Percentiles rank a stretch among this genome's conserved stretches.
Conservation (phyloP, 2,888 invertebrate genomes). For the Cosmia pyralina region DNA sequence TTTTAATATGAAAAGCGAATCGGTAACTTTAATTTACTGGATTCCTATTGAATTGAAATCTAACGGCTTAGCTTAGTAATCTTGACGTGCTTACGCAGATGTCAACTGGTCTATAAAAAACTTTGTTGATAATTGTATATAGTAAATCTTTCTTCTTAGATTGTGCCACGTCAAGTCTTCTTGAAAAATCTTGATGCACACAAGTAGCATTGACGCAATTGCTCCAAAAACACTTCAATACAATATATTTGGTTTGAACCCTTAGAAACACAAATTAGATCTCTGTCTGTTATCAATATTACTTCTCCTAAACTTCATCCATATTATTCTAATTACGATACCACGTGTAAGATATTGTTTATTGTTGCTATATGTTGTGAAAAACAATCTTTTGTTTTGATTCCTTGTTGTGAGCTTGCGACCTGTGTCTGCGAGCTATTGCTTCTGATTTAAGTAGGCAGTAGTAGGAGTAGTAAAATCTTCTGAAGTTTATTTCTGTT, state of each 20-base stretch:
- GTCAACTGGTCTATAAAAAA: neutral
- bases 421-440: slow-evolving; percentile 35
- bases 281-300: neutral
- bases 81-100: too few species aligned
- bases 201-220: neutral
- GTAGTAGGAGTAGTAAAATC: too few species aligned
- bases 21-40: neutral
- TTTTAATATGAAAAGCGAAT: neutral
- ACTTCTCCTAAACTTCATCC: neutral
- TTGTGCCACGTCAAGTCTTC: neutral
- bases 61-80: too few species aligned
- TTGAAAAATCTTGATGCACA: neutral
- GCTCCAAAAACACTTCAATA: neutral
- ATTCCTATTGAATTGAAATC: neutral
- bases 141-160: neutral
- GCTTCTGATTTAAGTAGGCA: neutral
- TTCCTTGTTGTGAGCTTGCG: slow-evolving; percentile 16
- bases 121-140: neutral
- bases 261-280: neutral
- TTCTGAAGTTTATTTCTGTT: neutral
- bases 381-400: slow-evolving; percentile 32
- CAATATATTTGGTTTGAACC: neutral
- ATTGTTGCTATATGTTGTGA: slow-evolving; percentile 16
- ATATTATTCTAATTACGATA: slow-evolving; percentile 21
- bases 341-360: slow-evolving; percentile 16